phyloP scores from a whole-genome alignment of 2,113 vertebrate genomes.

The Ellobius talpinus region DNA sequence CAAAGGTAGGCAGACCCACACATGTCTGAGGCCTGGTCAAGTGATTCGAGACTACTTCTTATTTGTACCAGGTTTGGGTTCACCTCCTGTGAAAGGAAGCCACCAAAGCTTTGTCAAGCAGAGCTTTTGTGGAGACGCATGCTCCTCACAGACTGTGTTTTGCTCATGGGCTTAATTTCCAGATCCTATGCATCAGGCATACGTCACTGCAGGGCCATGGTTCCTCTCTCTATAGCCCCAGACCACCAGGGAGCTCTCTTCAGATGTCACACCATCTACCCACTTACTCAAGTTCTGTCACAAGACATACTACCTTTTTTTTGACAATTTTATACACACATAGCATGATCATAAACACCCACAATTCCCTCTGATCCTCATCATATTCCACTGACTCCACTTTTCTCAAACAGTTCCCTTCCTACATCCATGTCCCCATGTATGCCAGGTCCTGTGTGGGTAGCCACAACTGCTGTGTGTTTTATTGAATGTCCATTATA shows the following conservation, averaged over 20 bases:
- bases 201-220: not conserved
- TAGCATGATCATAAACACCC: too few relatives aligned
- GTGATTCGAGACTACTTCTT: not conserved
- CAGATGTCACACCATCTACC: not conserved
- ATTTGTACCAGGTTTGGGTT: slow-evolving; percentile 29
- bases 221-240: not conserved
- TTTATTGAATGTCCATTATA: not conserved
- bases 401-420: not conserved
- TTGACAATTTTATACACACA: not conserved
- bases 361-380: not conserved
- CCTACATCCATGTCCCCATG: not conserved
- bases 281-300: not conserved
- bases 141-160: not conserved
- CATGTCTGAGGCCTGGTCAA: not conserved
- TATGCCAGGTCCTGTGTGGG: too few relatives aligned
- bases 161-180: not conserved
- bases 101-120: not conserved
- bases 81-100: not conserved
- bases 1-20: rapidly evolving
- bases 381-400: not conserved
- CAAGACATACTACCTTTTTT: not conserved
- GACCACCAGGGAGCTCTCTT: too few relatives aligned
- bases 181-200: not conserved
- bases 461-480: not conserved
- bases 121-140: not conserved